phyloP scores from a whole-genome alignment of 2,888 invertebrate genomes.

The Drosophila siamana region DNA sequence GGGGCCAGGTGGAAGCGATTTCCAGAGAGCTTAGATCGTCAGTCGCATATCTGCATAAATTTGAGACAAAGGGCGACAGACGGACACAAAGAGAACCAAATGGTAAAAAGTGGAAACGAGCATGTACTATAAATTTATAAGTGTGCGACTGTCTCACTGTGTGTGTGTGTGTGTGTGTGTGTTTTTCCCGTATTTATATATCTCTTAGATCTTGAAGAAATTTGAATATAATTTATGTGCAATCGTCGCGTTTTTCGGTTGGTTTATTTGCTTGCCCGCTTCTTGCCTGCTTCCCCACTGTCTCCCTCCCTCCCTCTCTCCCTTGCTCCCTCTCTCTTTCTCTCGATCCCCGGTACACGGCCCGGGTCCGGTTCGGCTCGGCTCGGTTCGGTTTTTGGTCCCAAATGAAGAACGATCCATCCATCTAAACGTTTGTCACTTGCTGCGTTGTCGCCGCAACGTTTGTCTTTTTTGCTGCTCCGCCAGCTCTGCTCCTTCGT shows the following conservation, averaged over 20 bases:
- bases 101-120: conserved; percentile 59
- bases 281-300: conserved; percentile 13
- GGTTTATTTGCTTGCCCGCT: conserved; percentile 63
- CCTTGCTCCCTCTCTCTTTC: not conserved
- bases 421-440: conserved; percentile 80
- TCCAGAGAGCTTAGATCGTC: conserved; percentile 46
- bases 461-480: conserved; percentile 71
- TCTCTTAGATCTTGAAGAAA: conserved; percentile 79
- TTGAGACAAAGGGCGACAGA: conserved; percentile 51
- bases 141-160: conserved; percentile 24
- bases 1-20: conserved; percentile 51
- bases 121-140: conserved; percentile 51
- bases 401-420: conserved; percentile 74
- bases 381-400: conserved; percentile 35
- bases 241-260: conserved; percentile 79
- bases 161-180: conserved; percentile 41
- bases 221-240: conserved; percentile 83
- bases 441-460: conserved; percentile 76
- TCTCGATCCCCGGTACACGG: conserved; percentile 9
- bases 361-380: conserved; percentile 10
- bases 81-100: conserved; percentile 39
- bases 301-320: not conserved
- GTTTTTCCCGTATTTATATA: conserved; percentile 74
- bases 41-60: conserved; percentile 70
- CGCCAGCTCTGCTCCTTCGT: conserved; percentile 74